Evolutionary conservation across 2,888 invertebrate species (phyloP), one percentile per base, ranked within the genome.

Genomic region (Myopa tessellatipennis): DNA sequence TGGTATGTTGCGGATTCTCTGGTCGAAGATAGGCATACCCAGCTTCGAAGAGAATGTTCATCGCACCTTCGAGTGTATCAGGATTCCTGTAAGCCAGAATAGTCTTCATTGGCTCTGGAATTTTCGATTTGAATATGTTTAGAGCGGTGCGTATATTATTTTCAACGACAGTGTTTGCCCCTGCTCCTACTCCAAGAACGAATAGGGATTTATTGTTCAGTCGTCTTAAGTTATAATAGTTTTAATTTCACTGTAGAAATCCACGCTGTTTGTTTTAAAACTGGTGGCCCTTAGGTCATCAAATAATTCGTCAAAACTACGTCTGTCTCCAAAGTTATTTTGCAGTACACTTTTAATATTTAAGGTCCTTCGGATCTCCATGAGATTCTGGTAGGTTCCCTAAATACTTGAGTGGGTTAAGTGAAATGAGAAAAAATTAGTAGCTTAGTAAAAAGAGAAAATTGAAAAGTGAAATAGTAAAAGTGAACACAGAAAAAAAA

Each of bases 371-470:
- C 3, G n/a, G 6, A n/a, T 69, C 45, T 10, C 69, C 69, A 0
- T 45, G 38, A 69, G 16, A 69, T 12, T 16, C 2, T 2, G 40
- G 69, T 45, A 69, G n/a, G 6, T 69, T 18, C n/a, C 34, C 12
- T 45, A 69, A n/a, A 50, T 69, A 69, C 45, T 69, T 69, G 16
- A 69, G 6, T 34, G 69, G 45, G n/a, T 69, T 45, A 45, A 69
- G n/a, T n/a, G n/a, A n/a, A n/a, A n/a, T n/a, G n/a, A n/a, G n/a
- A n/a, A n/a, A n/a, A n/a, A n/a, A n/a, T n/a, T n/a, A n/a, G n/a
- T n/a, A n/a, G n/a, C n/a, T n/a, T n/a, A n/a, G n/a, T n/a, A n/a
- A n/a, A n/a, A n/a, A n/a, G n/a, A n/a, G n/a, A n/a, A n/a, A n/a
- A n/a, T n/a, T n/a, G n/a, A n/a, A n/a, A n/a, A n/a, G n/a, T n/a